Percentiles rank a stretch among this genome's conserved stretches.
phyloP scores from a whole-genome alignment of 37 sponge, comb jelly and placozoan species.

The Cladorhizidae sp. region DNA sequence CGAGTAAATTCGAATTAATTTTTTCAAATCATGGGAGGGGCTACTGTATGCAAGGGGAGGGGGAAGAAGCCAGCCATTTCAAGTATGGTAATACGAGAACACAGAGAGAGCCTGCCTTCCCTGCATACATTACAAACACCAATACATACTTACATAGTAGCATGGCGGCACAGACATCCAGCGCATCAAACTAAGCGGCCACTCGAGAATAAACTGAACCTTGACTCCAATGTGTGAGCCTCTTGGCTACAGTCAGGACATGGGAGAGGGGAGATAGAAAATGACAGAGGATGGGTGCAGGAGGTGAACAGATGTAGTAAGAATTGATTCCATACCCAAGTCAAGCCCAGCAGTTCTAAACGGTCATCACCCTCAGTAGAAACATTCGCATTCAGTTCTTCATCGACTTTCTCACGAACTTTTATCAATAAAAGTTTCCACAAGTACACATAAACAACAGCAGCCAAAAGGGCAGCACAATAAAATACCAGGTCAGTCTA shows the following conservation, averaged over 20 bases:
- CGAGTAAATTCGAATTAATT: too few species aligned
- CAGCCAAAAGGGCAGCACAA: too few species aligned
- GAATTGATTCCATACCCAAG: too few species aligned
- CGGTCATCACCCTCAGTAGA: neutral
- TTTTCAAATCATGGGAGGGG: too few species aligned
- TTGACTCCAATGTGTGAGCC: constrained; percentile 61
- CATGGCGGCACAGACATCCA: constrained; percentile 90
- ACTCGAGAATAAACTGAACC: constrained; percentile 83
- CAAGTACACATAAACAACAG: too few species aligned
- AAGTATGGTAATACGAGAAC: neutral
- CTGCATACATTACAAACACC: too few species aligned
- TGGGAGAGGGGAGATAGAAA: neutral
- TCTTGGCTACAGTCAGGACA: constrained; percentile 54
- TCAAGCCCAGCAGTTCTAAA: neutral
- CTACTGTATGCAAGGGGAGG: neutral
- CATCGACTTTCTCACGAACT: too few species aligned
- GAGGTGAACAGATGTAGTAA: too few species aligned
- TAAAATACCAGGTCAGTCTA: too few species aligned
- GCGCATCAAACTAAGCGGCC: constrained; percentile 75
- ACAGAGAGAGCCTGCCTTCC: too few species aligned
- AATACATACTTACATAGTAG: constrained; percentile 53
- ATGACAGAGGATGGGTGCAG: too few species aligned
- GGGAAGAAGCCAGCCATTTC: neutral
- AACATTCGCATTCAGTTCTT: neutral
- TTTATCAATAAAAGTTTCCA: too few species aligned